These are phyloP conservation scores for Lophotis ruficrista DNA, from an alignment of 2,113 vertebrate species.

Conservation along the genomic window DNA sequence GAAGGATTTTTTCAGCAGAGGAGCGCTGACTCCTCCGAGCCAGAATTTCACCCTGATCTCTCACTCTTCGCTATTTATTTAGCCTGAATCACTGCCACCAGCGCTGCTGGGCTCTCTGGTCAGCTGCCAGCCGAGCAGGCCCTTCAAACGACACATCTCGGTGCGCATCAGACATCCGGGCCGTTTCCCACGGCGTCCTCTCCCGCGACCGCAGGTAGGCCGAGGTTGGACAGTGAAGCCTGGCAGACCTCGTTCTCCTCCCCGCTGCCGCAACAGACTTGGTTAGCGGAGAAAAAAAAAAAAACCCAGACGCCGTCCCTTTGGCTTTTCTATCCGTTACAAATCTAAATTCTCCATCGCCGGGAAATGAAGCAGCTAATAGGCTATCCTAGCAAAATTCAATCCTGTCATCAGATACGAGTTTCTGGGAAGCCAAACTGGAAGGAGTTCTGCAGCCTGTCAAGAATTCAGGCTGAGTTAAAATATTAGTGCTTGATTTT, in stretches of 20 bases:
- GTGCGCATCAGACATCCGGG: background rate
- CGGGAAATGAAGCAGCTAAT: background rate
- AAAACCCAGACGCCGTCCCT: background rate
- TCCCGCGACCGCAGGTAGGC: background rate
- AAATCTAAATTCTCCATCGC: background rate
- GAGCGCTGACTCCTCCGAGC: background rate
- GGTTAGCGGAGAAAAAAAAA: background rate
- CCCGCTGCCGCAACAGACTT: background rate
- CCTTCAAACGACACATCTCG: background rate
- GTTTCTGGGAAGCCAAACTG: background rate
- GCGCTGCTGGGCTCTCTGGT: constrained; percentile 32
- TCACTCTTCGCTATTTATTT: constrained; percentile 11
- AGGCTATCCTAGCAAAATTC: background rate
- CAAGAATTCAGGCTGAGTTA: background rate
- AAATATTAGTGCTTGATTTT: background rate
- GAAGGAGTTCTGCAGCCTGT: background rate
- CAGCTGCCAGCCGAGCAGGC: background rate
- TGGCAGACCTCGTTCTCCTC: background rate
- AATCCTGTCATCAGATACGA: background rate
- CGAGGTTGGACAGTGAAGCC: background rate
- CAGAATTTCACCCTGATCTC: constrained; percentile 16
- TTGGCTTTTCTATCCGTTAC: background rate
- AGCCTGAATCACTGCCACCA: constrained; percentile 17
- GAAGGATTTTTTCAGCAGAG: background rate
- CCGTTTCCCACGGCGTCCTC: background rate